Percentiles rank a stretch among this genome's conserved stretches.
These are phyloP conservation scores for Meiosimyza decipiens DNA, from an alignment of 2,888 invertebrate genomes.

Conservation along the genomic window DNA sequence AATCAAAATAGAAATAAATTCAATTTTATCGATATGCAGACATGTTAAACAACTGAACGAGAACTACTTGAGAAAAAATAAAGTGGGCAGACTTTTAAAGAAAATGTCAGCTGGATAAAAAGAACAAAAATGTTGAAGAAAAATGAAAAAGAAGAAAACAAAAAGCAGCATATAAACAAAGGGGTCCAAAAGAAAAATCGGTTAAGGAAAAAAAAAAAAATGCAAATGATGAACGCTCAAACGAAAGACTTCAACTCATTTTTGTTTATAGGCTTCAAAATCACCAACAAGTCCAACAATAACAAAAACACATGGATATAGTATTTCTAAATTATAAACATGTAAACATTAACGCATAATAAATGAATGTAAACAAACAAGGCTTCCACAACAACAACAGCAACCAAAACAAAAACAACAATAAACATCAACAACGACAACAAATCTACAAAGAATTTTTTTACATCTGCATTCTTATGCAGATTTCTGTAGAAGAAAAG, in stretches of 20 bases:
- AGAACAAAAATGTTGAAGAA: too few relatives aligned
- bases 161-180: too few relatives aligned
- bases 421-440: conserved; percentile 14
- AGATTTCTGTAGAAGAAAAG: conserved; percentile 15
- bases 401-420: conserved; percentile 2
- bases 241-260: conserved; percentile 3
- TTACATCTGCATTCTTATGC: conserved; percentile 26
- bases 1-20: conserved; percentile 14
- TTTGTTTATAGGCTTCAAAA: conserved; percentile 23
- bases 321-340: conserved; percentile 17
- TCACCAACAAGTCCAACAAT: not conserved
- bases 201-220: too few relatives aligned
- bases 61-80: conserved; percentile 19
- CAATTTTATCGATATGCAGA: conserved; percentile 23
- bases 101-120: too few relatives aligned
- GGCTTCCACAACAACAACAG: conserved; percentile 1
- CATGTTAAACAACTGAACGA: conserved; percentile 23
- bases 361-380: conserved; percentile 29
- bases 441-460: not conserved
- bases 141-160: too few relatives aligned
- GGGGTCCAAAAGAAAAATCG: too few relatives aligned
- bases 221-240: too few relatives aligned
- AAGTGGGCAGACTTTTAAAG: too few relatives aligned
- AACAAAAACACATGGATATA: not conserved
- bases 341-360: conserved; percentile 33